A percentile compares a stretch with the other conserved stretches of the same genome.
Conservation (phyloP, 2,113 vertebrate species). For the Grammomys surdaster region DNA sequence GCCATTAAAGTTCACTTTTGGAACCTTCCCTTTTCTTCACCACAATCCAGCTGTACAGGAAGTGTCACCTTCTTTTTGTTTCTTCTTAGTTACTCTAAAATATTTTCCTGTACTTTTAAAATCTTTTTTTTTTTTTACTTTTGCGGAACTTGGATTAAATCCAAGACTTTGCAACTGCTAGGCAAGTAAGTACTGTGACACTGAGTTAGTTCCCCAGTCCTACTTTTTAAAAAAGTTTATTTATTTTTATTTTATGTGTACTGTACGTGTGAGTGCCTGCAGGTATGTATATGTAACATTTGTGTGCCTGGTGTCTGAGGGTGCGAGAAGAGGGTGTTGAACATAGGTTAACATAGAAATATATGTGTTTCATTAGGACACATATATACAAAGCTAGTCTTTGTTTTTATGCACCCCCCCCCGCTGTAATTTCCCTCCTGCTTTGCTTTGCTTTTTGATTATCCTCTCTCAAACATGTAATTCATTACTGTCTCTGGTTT, state of each 20-base stretch:
- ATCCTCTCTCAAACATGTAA: neutral
- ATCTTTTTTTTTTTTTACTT: neutral
- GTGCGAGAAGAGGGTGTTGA: neutral
- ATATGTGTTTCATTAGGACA: neutral
- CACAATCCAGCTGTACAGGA: slow-evolving; percentile 6
- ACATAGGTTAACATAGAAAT: neutral
- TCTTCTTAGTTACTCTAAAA: slow-evolving; percentile 24
- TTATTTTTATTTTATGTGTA: neutral
- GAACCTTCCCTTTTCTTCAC: neutral
- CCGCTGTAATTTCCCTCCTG: neutral
- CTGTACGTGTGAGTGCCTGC: neutral
- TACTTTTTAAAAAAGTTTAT: neutral
- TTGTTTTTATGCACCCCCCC: no score
- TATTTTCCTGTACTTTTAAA: neutral
- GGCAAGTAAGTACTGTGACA: neutral
- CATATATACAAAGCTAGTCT: no score
- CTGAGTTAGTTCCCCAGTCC: neutral
- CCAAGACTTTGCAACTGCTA: neutral
- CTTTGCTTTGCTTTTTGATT: neutral
- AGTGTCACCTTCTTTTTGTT: neutral
- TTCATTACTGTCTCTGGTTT: neutral
- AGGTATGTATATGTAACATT: neutral
- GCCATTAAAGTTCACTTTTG: neutral
- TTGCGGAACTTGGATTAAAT: neutral
- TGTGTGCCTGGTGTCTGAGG: neutral